Conservation (phyloP, 2,888 invertebrate genomes). For the Seira ritae region DNA sequence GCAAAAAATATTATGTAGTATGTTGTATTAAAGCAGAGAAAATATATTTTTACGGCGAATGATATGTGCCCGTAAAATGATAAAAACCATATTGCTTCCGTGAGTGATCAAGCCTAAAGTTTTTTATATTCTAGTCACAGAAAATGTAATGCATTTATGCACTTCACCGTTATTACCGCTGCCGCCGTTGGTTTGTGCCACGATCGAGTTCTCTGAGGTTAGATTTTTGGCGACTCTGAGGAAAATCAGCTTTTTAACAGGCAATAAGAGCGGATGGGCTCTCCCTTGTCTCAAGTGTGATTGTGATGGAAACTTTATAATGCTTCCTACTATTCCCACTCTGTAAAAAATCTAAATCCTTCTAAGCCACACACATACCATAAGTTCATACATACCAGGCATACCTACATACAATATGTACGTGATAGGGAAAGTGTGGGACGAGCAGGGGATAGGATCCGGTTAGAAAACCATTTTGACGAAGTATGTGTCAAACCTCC, state of each 20-base stretch:
- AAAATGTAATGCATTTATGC: constrained; percentile 7
- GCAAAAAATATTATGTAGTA: too few relatives aligned
- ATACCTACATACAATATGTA: too few relatives aligned
- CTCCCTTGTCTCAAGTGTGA: neutral
- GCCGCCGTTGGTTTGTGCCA: too few relatives aligned
- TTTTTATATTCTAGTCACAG: neutral
- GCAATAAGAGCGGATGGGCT: neutral
- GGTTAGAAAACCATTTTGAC: constrained; percentile 55
- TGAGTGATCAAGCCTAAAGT: neutral
- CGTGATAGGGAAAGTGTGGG: too few relatives aligned
- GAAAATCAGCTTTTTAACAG: constrained; percentile 43
- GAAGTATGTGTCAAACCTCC: constrained; percentile 62
- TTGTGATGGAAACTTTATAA: too few relatives aligned
- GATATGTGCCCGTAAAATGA: too few relatives aligned
- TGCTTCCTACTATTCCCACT: too few relatives aligned
- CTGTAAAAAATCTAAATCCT: constrained; percentile 36
- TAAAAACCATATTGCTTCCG: too few relatives aligned
- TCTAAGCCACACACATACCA: constrained; percentile 56
- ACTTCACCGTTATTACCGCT: constrained; percentile 28
- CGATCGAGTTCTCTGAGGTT: constrained; percentile 12
- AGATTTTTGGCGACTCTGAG: neutral
- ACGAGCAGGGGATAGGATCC: too few relatives aligned
- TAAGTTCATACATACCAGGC: too few relatives aligned
- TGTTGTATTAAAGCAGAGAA: too few relatives aligned
- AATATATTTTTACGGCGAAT: too few relatives aligned